These are phyloP conservation scores for Sarcophaga subvicina DNA, from an alignment of 2,888 invertebrate species.

Conservation along the genomic window DNA sequence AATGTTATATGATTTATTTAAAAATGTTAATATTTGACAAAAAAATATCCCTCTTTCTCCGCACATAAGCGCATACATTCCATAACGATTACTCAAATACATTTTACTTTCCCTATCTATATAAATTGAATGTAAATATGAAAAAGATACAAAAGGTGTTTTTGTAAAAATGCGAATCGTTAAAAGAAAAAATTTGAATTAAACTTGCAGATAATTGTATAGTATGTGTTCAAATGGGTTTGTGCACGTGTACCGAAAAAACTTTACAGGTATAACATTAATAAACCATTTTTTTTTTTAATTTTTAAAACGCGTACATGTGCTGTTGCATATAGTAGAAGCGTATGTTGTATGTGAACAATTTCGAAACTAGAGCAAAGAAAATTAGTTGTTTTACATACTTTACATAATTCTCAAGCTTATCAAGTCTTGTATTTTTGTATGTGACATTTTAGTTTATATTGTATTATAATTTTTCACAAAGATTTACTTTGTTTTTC, in stretches of 20 bases:
- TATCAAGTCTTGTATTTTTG: slow-evolving; percentile 61
- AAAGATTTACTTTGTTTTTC: slow-evolving; percentile 10
- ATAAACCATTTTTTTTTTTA: too few species aligned
- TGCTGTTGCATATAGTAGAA: not conserved
- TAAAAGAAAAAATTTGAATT: not conserved
- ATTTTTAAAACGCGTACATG: not conserved
- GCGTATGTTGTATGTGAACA: not conserved
- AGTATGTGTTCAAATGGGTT: not conserved
- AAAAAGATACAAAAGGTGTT: slow-evolving; percentile 10
- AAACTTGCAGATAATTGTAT: not conserved
- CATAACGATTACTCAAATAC: slow-evolving; percentile 11
- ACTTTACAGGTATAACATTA: too few species aligned
- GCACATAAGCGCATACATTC: not conserved
- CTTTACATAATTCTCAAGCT: slow-evolving; percentile 78
- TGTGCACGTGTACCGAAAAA: too few species aligned
- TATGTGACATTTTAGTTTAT: slow-evolving; percentile 28
- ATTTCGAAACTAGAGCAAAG: slow-evolving; percentile 78
- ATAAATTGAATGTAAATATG: not conserved
- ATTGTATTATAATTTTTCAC: not conserved
- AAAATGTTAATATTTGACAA: not conserved
- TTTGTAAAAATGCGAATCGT: slow-evolving; percentile 1
- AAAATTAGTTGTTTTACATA: slow-evolving; percentile 80
- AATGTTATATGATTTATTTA: slow-evolving; percentile 9
- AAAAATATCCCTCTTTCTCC: not conserved
- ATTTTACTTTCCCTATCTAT: slow-evolving; percentile 61